Evolutionary conservation across 2,797 vertebrate species (phyloP), one percentile per base, ranked within the genome.

Genomic region (Hylomyscus alleni): DNA sequence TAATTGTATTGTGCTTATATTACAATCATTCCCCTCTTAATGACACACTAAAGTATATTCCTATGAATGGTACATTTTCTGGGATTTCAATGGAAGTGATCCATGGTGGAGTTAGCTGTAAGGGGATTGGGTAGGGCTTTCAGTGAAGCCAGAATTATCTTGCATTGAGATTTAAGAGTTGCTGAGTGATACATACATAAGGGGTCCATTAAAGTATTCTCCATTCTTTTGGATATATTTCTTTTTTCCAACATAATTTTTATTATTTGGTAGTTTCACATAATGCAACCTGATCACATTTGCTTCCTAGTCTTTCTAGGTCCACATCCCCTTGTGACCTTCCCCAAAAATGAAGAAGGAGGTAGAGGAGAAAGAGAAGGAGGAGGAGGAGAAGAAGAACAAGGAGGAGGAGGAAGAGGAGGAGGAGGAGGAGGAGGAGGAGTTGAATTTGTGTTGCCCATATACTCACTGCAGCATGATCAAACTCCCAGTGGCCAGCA

Each of bases 21-120:
- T 96, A 92, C 93, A 88, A 92, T 76, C 44, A 14, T 81, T 86
- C 84, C 65, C 90, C 78, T 90, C 80, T 90, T 73, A 86, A 75
- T 81, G 44, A 77, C 13, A 47, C 50, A 85, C 15, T 72, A n/a
- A 60, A 62, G 31, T 40, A 34, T 29, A 15, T 80, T 90, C 58
- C n/a, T 82, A 37, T 26, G 62, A 77, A 80, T 94, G 26, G 5
- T 47, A 58, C 0, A 15, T 62, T 83, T 84, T 90, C 14, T 80
- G 73, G 80, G 50, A 47, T 80, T 84, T 54, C 44, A 87, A 56
- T 77, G 13, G 60, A 93, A 80, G 78, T 31, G 15, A 60, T 37
- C 17, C 13, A 9, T 26, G 54, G 47, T 76, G 69, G 6, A n/a
- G 67, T 69, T 11, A n/a, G 73, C n/a, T 22, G 14, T 47, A 24